These are phyloP conservation scores for Spondyliosoma cantharus DNA, from an alignment of 2,797 vertebrate genomes.

Conservation along the genomic window DNA sequence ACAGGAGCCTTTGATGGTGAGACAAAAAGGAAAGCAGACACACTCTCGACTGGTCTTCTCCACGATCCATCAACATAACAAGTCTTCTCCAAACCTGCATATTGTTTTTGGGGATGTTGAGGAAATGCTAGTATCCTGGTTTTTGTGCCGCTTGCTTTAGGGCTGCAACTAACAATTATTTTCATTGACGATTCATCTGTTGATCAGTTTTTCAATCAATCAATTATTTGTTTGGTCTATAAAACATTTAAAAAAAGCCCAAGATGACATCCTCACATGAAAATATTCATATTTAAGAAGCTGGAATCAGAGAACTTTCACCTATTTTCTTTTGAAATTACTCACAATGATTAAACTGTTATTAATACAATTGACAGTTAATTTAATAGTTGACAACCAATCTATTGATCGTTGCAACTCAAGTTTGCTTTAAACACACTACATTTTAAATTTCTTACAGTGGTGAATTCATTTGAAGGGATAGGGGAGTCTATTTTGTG, in stretches of 20 bases:
- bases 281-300: no score
- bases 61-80: neutral
- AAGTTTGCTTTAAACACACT: neutral
- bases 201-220: no score
- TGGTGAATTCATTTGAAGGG: neutral
- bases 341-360: no score
- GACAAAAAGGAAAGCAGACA: neutral
- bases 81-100: conserved; percentile 11
- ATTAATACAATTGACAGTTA: no score
- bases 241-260: no score
- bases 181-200: neutral
- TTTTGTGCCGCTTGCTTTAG: neutral
- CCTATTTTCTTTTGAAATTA: no score
- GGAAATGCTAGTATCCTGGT: neutral
- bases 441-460: no score
- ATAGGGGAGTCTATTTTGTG: neutral
- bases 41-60: neutral
- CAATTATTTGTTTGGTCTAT: no score
- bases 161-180: neutral
- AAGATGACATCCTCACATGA: no score
- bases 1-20: neutral
- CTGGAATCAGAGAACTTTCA: no score
- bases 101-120: neutral
- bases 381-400: no score
- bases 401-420: no score